Evolutionary conservation across 2,888 invertebrate genomes (phyloP), one percentile per base, ranked within the genome.

Genomic region (Peribatodes rhomboidaria): DNA sequence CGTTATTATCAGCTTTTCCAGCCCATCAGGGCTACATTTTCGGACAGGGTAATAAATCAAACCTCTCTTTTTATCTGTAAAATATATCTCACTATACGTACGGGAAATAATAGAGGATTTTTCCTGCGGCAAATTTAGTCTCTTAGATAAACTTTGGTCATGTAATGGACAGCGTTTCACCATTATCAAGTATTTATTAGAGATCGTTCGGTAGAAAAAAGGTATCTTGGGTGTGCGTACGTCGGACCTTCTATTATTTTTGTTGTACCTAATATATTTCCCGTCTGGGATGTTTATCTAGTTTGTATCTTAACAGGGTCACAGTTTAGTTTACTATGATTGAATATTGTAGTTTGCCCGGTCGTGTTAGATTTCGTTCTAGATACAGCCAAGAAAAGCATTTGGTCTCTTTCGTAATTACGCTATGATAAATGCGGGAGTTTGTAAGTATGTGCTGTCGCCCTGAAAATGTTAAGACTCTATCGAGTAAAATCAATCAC

Each of bases 151-250:
- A 84, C 78, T 81, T 76, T 61, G 71, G 63, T 69, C 65, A 71
- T 77, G 78, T 82, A 81, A 81, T 83, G 78, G 86, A 86, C 86
- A 86, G 81, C 79, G 79, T 76, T 82, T 81, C 76, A 78, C 85
- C 79, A 84, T 86, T 85, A 86, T 81, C 80, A 81, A 78, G 77
- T 85, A 86, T 85, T 86, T 85, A 85, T 83, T 84, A 81, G 79
- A 73, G 76, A 75, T 73, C 73, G 68, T 44, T 56, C 39, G 50
- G 35, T 46, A 41, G 47, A 58, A 60, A 66, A n/a, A 58, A 65
- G 46, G 47, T 57, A 65, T 68, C 47, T 47, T 11, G 54, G 49
- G 46, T 39, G 27, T 33, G 27, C 39, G 53, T 39, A 52, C 10
- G 22, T 63, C 14, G 39, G 33, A 41, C 14, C 35, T 20, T 42